Evolutionary conservation across 1,140 invertebrate species (phyloP).

Genomic region (Cydia amplana): DNA sequence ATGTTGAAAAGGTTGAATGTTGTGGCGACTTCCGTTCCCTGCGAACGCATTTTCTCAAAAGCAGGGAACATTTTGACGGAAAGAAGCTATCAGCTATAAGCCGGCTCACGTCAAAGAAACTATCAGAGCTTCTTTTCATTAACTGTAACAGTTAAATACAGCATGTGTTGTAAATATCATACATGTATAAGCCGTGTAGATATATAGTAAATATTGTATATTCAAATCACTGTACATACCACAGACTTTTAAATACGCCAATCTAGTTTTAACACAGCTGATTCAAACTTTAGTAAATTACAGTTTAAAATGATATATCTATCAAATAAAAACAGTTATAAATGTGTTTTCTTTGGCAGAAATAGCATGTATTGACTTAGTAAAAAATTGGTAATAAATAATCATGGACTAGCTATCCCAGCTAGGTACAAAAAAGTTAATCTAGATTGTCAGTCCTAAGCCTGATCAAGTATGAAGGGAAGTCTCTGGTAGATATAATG

Average conservation of each 20-base stretch:
- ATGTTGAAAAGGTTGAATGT: slow-evolving; percentile 22
- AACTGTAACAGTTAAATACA: too few species aligned
- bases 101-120: background rate
- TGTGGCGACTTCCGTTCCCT: slow-evolving; percentile 35
- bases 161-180: too few species aligned
- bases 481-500: background rate
- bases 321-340: too few species aligned
- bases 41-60: slow-evolving; percentile 37
- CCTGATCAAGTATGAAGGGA: background rate
- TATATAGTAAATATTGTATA: background rate
- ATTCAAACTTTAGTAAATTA: too few species aligned
- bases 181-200: too few species aligned
- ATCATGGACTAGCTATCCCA: too few species aligned
- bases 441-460: background rate
- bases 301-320: too few species aligned
- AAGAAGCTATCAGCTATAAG: too few species aligned
- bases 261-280: background rate
- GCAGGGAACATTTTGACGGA: slow-evolving; percentile 28
- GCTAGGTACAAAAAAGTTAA: background rate
- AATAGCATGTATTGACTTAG: too few species aligned
- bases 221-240: background rate
- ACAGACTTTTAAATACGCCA: slow-evolving; percentile 1
- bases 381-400: too few species aligned
- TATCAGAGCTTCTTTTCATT: too few species aligned
- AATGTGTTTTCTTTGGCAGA: too few species aligned